phyloP scores from a whole-genome alignment of 2,888 invertebrate genomes.

The Iselma pallidipennis region DNA sequence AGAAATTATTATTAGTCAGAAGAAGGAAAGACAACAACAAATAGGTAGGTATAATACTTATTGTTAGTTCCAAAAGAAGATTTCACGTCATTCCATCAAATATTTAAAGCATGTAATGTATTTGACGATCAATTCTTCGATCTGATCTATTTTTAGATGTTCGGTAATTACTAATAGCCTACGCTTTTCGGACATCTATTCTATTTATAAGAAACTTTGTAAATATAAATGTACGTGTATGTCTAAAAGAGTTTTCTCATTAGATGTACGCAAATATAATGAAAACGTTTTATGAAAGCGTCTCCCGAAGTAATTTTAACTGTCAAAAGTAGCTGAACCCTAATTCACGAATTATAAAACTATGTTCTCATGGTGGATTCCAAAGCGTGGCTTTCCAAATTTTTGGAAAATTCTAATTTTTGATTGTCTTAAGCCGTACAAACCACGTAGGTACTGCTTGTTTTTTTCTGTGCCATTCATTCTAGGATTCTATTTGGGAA shows the following conservation, averaged over 20 bases:
- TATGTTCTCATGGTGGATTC: too few species aligned
- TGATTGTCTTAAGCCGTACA: too few species aligned
- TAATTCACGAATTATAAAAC: too few species aligned
- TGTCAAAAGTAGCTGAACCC: too few species aligned
- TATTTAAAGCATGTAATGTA: conserved; percentile 5
- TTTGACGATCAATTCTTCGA: conserved; percentile 5
- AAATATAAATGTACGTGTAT: background rate
- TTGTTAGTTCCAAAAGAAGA: background rate
- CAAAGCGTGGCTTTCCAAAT: too few species aligned
- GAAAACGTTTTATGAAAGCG: too few species aligned
- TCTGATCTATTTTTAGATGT: conserved; percentile 3
- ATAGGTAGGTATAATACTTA: background rate
- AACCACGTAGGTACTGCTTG: too few species aligned
- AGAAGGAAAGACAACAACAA: background rate
- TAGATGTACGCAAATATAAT: too few species aligned
- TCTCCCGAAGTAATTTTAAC: too few species aligned
- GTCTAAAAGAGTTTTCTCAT: background rate
- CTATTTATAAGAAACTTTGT: background rate
- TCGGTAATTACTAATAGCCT: conserved; percentile 7
- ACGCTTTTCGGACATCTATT: background rate
- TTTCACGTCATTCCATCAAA: conserved; percentile 3
- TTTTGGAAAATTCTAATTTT: too few species aligned
- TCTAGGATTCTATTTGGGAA: too few species aligned
- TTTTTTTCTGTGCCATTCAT: background rate
- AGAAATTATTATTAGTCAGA: too few species aligned